Evolutionary conservation across 2,888 invertebrate genomes (phyloP).

Genomic region (Caenorhabditis sinica): DNA sequence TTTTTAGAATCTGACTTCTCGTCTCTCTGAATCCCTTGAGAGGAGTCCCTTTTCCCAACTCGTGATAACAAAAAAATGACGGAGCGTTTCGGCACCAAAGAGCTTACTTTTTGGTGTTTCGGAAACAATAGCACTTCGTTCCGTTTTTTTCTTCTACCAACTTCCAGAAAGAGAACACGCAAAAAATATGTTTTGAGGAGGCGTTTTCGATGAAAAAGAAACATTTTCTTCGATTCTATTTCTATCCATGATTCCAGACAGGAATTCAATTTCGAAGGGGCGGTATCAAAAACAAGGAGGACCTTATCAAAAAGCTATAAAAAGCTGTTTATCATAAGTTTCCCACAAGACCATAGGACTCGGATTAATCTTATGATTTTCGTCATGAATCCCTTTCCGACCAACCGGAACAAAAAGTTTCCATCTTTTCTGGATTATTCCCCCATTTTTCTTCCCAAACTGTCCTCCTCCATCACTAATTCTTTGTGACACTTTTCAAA

Average conservation of each 20-base stretch:
- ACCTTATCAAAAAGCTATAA: conserved; percentile 20
- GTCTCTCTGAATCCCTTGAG: conserved; percentile 29
- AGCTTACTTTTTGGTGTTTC: conserved; percentile 27
- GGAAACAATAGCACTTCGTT: conserved; percentile 8
- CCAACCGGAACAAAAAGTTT: conserved; percentile 21
- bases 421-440: neutral
- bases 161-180: conserved; percentile 12
- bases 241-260: conserved; percentile 13
- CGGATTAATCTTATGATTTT: conserved; percentile 27
- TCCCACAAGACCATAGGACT: neutral
- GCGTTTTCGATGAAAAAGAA: conserved; percentile 15
- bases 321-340: conserved; percentile 20
- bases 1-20: conserved; percentile 19
- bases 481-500: conserved; percentile 17
- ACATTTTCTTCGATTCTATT: conserved; percentile 29
- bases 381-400: neutral
- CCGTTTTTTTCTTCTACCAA: neutral
- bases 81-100: conserved; percentile 40
- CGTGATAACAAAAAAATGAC: conserved; percentile 57
- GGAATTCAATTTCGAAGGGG: neutral
- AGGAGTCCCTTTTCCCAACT: conserved; percentile 35
- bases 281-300: neutral
- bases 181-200: conserved; percentile 22
- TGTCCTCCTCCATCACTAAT: conserved; percentile 11
- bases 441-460: neutral